A percentile compares a stretch with the other conserved stretches of the same genome.
Evolutionary conservation across 2,113 vertebrate species (phyloP).

Genomic region (Muscicapa adusta): DNA sequence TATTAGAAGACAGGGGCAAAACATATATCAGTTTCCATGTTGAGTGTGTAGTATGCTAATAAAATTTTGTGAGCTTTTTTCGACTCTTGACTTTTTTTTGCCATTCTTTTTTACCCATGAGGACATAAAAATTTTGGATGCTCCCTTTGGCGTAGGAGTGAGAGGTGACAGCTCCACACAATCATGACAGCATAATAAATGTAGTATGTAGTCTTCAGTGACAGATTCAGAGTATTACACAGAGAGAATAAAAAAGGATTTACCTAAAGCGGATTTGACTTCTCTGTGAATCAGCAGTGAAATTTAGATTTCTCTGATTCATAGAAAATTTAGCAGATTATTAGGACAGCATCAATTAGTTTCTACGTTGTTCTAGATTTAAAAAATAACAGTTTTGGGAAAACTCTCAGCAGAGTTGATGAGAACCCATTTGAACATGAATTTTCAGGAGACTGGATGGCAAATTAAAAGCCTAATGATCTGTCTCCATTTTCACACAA

Average conservation of each 20-base stretch:
- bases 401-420: background rate
- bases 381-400: background rate
- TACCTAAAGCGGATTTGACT: background rate
- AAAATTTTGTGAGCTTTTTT: background rate
- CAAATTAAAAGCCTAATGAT: background rate
- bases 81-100: background rate
- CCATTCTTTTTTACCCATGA: background rate
- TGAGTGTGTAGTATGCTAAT: background rate
- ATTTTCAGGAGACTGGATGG: background rate
- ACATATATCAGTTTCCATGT: background rate
- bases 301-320: background rate
- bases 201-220: background rate
- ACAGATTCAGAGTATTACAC: background rate
- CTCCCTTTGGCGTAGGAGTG: accelerated
- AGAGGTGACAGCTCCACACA: background rate
- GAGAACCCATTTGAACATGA: background rate
- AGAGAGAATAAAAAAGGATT: background rate
- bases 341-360: background rate
- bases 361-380: background rate
- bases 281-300: background rate
- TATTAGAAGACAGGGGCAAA: background rate
- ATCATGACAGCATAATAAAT: background rate
- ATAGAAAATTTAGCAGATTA: background rate
- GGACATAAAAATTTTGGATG: background rate
- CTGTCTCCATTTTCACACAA: background rate